Percentiles rank a stretch among this genome's conserved stretches.
Conservation (phyloP, 2,888 invertebrate genomes). For the Pachliopta kotzebuea region DNA sequence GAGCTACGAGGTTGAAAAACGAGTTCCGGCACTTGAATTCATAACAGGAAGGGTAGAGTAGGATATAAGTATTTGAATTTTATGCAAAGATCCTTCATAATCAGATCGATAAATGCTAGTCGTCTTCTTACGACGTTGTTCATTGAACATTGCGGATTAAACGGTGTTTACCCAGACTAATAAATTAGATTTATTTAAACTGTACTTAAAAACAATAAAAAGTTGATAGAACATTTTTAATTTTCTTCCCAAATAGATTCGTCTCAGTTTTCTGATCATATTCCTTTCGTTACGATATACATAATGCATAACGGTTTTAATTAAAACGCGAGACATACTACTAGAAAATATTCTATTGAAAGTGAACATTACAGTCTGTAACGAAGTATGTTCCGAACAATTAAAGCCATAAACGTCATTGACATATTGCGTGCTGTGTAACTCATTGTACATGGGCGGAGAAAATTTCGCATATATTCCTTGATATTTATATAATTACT, state of each 20-base stretch:
- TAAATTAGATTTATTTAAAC: no score
- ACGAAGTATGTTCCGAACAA: constrained; percentile 17
- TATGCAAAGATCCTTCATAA: no score
- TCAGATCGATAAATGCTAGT: no score
- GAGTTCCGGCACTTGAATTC: no score
- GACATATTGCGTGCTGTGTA: constrained; percentile 27
- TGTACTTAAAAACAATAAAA: no score
- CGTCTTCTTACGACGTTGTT: no score
- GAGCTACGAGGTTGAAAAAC: no score
- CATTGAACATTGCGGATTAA: no score
- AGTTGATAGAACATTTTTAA: neutral
- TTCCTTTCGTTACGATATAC: neutral
- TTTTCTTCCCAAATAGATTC: neutral
- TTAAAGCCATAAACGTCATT: constrained; percentile 21
- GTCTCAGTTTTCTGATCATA: neutral
- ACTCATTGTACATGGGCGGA: constrained; percentile 13
- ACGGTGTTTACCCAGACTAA: no score
- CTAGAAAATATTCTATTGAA: constrained; percentile 19
- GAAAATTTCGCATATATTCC: constrained; percentile 20
- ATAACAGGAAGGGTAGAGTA: no score
- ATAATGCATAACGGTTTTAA: neutral
- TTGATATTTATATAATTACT: constrained; percentile 4
- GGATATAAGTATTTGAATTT: no score
- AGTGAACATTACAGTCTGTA: constrained; percentile 14
- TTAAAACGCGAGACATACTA: constrained; percentile 5